Evolutionary conservation across 1,140 invertebrate species (phyloP).

Genomic region (Leptinotarsa defecta): DNA sequence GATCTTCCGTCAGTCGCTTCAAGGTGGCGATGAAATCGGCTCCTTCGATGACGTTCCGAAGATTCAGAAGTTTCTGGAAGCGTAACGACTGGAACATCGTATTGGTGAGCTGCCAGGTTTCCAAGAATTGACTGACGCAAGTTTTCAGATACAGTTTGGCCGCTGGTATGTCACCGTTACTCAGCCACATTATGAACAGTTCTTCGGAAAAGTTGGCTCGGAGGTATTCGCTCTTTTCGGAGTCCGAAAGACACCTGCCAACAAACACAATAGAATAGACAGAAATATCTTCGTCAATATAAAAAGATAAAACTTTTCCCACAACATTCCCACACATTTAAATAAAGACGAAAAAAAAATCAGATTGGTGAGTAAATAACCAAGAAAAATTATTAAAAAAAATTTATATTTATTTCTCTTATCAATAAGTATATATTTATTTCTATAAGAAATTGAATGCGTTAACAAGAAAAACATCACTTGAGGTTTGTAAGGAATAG

Average conservation of each 20-base stretch:
- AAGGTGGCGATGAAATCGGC: conserved; percentile 44
- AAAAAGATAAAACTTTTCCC: too few relatives aligned
- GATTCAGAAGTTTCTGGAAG: conserved; percentile 53
- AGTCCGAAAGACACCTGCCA: neutral
- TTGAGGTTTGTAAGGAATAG: too few relatives aligned
- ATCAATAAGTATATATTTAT: too few relatives aligned
- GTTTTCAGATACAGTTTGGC: conserved; percentile 47
- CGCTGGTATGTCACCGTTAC: conserved; percentile 41
- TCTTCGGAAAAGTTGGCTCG: conserved; percentile 57
- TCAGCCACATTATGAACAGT: conserved; percentile 54
- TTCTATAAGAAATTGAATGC: too few relatives aligned
- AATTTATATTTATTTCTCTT: too few relatives aligned
- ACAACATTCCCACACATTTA: too few relatives aligned
- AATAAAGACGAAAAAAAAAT: too few relatives aligned
- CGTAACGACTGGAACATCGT: conserved; percentile 48
- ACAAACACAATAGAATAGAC: too few relatives aligned
- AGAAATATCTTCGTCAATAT: too few relatives aligned
- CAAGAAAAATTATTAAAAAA: too few relatives aligned
- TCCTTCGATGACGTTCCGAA: conserved; percentile 57
- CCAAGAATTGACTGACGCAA: conserved; percentile 53
- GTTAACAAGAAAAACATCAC: too few relatives aligned
- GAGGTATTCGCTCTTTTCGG: conserved; percentile 46
- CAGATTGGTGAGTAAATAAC: too few relatives aligned
- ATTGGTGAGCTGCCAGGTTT: conserved; percentile 59
- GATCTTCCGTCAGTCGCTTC: conserved; percentile 26